phyloP scores from a whole-genome alignment of 2,888 invertebrate genomes.

The Caenorhabditis drosophilae region DNA sequence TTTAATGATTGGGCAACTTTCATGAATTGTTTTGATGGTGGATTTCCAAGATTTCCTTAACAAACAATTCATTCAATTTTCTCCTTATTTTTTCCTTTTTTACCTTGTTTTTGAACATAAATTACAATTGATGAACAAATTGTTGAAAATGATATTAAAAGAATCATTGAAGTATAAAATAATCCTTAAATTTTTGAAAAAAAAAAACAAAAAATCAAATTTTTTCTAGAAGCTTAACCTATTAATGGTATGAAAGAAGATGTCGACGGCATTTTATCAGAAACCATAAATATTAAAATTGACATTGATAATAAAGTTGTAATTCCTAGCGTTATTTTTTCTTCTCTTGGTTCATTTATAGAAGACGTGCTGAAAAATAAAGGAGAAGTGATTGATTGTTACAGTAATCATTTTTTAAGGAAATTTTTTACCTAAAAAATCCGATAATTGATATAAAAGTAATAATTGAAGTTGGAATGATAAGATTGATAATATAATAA shows the following conservation, averaged over 20 bases:
- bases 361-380: conserved; percentile 51
- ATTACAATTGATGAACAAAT: conserved; percentile 71
- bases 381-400: background rate
- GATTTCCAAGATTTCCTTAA: conserved; percentile 58
- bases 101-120: conserved; percentile 70
- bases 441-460: conserved; percentile 70
- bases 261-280: conserved; percentile 71
- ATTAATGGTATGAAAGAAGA: conserved; percentile 72
- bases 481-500: conserved; percentile 59
- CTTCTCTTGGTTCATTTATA: conserved; percentile 59
- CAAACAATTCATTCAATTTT: conserved; percentile 2
- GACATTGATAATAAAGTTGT: conserved; percentile 69
- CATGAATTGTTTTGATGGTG: conserved; percentile 59
- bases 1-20: conserved; percentile 55
- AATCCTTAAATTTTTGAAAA: conserved; percentile 70
- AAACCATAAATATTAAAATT: conserved; percentile 70
- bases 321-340: conserved; percentile 64
- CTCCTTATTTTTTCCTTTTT: background rate
- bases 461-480: conserved; percentile 68
- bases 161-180: conserved; percentile 72
- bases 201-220: no score
- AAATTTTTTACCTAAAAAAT: conserved; percentile 68
- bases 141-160: conserved; percentile 71
- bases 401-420: no score
- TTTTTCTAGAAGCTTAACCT: conserved; percentile 66